phyloP scores from a whole-genome alignment of 2,888 invertebrate genomes.

The Kuschelorhynchus macadamiae region DNA sequence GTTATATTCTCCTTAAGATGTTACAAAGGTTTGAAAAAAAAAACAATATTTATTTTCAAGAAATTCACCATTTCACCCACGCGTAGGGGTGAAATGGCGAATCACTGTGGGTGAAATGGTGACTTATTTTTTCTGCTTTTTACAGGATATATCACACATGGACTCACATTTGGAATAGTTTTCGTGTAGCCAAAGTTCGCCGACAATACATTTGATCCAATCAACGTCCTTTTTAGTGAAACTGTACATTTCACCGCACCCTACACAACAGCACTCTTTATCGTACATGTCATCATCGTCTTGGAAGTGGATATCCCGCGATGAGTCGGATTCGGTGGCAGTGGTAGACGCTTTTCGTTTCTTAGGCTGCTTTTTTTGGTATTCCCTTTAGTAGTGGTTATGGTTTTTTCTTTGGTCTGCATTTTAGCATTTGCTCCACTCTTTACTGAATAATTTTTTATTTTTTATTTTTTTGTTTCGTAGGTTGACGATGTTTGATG shows the following conservation, averaged over 20 bases:
- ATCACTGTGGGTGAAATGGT: conserved; percentile 30
- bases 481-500: conserved; percentile 9
- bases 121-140: conserved; percentile 26
- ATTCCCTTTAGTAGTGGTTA: conserved; percentile 1
- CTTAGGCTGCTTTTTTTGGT: conserved; percentile 8
- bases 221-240: conserved; percentile 45
- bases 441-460: conserved; percentile 2
- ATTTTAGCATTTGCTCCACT: conserved; percentile 11
- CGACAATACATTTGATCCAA: conserved; percentile 48
- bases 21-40: conserved; percentile 3
- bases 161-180: conserved; percentile 41
- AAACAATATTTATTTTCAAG: conserved; percentile 8
- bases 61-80: conserved; percentile 30
- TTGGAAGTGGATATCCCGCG: conserved; percentile 41
- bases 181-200: conserved; percentile 49
- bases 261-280: conserved; percentile 21
- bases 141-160: conserved; percentile 30
- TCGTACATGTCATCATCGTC: conserved; percentile 45
- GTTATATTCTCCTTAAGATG: neutral
- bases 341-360: conserved; percentile 25
- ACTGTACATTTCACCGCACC: conserved; percentile 12
- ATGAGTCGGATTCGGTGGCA: conserved; percentile 44
- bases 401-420: conserved; percentile 6
- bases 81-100: conserved; percentile 20
- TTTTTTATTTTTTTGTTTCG: no score